Conservation (phyloP, 1,140 invertebrate species). For the Drosophila burlai region DNA sequence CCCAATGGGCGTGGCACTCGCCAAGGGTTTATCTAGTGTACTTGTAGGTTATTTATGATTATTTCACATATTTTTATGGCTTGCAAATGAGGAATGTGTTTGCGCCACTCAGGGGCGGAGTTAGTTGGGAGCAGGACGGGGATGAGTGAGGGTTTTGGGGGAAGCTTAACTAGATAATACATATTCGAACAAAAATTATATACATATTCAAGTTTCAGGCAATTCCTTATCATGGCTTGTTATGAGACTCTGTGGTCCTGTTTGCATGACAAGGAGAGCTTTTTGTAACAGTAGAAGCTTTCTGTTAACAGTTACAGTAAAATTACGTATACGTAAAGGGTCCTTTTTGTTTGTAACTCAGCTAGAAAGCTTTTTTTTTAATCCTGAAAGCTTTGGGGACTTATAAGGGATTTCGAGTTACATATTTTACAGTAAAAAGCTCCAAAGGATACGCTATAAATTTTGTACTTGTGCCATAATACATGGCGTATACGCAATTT, state of each 20-base stretch:
- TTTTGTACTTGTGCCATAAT: background rate
- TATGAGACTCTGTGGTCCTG: slow-evolving; percentile 2
- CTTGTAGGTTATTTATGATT: slow-evolving; percentile 71
- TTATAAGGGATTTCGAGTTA: background rate
- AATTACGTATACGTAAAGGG: slow-evolving; percentile 7
- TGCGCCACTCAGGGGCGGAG: slow-evolving; percentile 11
- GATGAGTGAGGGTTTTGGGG: background rate
- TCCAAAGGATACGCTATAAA: slow-evolving; percentile 14
- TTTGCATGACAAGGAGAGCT: slow-evolving; percentile 14
- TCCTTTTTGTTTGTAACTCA: slow-evolving; percentile 1
- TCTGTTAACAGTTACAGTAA: background rate
- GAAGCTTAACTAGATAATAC: background rate
- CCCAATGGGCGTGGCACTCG: slow-evolving; percentile 64
- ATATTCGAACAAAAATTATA: slow-evolving; percentile 4
- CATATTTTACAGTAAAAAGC: slow-evolving; percentile 25
- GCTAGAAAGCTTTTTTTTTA: slow-evolving; percentile 18
- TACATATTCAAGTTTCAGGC: slow-evolving; percentile 14
- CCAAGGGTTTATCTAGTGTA: slow-evolving; percentile 61
- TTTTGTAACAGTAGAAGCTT: slow-evolving; percentile 18
- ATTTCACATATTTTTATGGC: slow-evolving; percentile 49
- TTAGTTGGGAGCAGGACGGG: background rate
- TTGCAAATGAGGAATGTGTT: slow-evolving; percentile 48
- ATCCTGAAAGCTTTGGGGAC: background rate
- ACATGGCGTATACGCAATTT: slow-evolving; percentile 21
- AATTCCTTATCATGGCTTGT: slow-evolving; percentile 14